A percentile compares a stretch with the other conserved stretches of the same genome.
Evolutionary conservation across 1,140 invertebrate species (phyloP).

Genomic region (Drosophila santomea): DNA sequence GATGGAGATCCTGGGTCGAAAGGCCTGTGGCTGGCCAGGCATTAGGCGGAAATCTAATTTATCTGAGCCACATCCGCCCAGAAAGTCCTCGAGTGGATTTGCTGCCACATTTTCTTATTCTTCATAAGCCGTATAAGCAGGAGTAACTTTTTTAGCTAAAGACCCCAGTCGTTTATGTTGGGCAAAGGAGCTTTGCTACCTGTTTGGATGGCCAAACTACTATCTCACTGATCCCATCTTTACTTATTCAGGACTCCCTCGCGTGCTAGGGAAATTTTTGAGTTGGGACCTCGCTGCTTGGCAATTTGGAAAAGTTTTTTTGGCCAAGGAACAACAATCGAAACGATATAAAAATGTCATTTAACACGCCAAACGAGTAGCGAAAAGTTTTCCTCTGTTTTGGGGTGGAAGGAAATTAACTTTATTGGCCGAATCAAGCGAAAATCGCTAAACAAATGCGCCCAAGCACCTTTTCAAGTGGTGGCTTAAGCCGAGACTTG

Average conservation of each 20-base stretch:
- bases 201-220: slow-evolving; percentile 24
- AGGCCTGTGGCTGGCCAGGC: slow-evolving; percentile 57
- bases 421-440: slow-evolving; percentile 80
- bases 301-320: slow-evolving; percentile 39
- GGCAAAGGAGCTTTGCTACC: slow-evolving; percentile 9
- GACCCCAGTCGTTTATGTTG: slow-evolving; percentile 2
- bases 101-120: slow-evolving; percentile 2
- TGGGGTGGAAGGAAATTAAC: slow-evolving; percentile 65
- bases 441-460: slow-evolving; percentile 82
- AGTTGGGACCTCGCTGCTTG: slow-evolving; percentile 16
- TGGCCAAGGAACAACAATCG: slow-evolving; percentile 38
- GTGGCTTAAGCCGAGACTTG: slow-evolving; percentile 25
- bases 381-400: slow-evolving; percentile 42
- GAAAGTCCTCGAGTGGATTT: slow-evolving; percentile 10
- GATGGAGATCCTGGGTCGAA: not conserved
- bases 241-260: slow-evolving; percentile 21
- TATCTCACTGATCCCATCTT: slow-evolving; percentile 49
- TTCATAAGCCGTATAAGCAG: not conserved
- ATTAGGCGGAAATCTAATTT: slow-evolving; percentile 69
- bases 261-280: slow-evolving; percentile 46
- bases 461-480: slow-evolving; percentile 74
- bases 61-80: slow-evolving; percentile 42
- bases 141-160: slow-evolving; percentile 13
- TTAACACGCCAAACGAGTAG: slow-evolving; percentile 29
- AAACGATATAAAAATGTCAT: slow-evolving; percentile 77